Conservation (phyloP, 2,113 vertebrate genomes). For the Agapornis roseicollis region DNA sequence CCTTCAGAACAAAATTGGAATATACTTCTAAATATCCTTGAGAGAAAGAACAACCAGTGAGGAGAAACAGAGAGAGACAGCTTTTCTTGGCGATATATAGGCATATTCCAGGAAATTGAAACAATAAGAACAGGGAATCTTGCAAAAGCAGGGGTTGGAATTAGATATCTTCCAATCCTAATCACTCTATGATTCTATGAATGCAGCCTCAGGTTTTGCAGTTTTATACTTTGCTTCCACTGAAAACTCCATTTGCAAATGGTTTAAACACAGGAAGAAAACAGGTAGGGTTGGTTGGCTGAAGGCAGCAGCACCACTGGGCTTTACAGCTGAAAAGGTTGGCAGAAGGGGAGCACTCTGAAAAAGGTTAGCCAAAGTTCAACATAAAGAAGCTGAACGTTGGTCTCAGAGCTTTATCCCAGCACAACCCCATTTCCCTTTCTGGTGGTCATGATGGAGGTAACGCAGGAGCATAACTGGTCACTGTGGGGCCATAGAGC, state of each 20-base stretch:
- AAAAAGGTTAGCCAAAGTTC: not conserved
- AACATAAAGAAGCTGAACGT: not conserved
- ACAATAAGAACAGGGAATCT: not conserved
- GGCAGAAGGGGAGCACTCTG: not conserved
- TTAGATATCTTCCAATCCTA: not conserved
- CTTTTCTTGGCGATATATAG: not conserved
- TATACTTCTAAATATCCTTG: not conserved
- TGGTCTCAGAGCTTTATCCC: not conserved
- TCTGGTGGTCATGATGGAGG: not conserved
- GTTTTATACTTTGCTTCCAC: not conserved
- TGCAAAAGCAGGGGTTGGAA: not conserved
- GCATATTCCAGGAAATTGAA: not conserved
- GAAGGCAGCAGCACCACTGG: not conserved
- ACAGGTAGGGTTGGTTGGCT: not conserved
- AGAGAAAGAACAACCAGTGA: not conserved
- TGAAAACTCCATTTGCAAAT: not conserved
- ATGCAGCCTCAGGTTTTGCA: not conserved
- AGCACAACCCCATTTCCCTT: not conserved
- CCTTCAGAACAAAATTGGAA: not conserved
- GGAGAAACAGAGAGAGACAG: rapidly evolving
- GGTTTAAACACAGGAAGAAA: not conserved
- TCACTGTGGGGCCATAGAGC: not conserved
- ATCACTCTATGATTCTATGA: not conserved
- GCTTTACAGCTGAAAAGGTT: not conserved
- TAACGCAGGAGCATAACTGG: not conserved